A percentile compares a stretch with the other conserved stretches of the same genome.
These are phyloP conservation scores for Gymnosoma rotundatum DNA, from an alignment of 2,888 invertebrate species.

Conservation along the genomic window DNA sequence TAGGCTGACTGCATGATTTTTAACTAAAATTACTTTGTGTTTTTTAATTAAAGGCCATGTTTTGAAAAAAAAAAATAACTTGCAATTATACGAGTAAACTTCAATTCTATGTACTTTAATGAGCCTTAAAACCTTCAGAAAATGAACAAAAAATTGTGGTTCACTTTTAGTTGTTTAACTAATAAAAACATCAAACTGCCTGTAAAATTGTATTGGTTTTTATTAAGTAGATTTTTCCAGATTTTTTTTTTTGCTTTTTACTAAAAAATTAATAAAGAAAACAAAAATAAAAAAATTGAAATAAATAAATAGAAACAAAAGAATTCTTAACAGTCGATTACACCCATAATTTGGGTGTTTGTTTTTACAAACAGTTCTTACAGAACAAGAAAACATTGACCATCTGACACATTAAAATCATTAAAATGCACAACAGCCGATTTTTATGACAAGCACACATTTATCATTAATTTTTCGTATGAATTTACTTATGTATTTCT, in stretches of 20 bases:
- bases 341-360: slow-evolving; percentile 43
- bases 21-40: slow-evolving; percentile 3
- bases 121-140: background rate
- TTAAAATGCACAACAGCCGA: slow-evolving; percentile 64
- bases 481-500: background rate
- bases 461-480: slow-evolving; percentile 59
- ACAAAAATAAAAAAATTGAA: too few species aligned
- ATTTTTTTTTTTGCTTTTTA: background rate
- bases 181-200: slow-evolving; percentile 52
- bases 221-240: background rate
- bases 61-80: background rate
- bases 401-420: slow-evolving; percentile 68
- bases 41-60: slow-evolving; percentile 46
- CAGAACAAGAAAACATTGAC: slow-evolving; percentile 43
- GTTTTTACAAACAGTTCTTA: slow-evolving; percentile 20
- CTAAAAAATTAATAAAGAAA: background rate
- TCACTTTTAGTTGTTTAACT: slow-evolving; percentile 38
- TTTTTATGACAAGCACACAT: slow-evolving; percentile 67
- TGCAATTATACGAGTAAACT: too few species aligned
- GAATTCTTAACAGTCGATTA: slow-evolving; percentile 53
- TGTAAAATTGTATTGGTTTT: slow-evolving; percentile 31
- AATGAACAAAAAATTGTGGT: background rate
- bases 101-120: background rate
- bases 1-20: slow-evolving; percentile 7
- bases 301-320: slow-evolving; percentile 7